phyloP scores from a whole-genome alignment of 2,113 vertebrate genomes.

The Oryzias melastigma region DNA sequence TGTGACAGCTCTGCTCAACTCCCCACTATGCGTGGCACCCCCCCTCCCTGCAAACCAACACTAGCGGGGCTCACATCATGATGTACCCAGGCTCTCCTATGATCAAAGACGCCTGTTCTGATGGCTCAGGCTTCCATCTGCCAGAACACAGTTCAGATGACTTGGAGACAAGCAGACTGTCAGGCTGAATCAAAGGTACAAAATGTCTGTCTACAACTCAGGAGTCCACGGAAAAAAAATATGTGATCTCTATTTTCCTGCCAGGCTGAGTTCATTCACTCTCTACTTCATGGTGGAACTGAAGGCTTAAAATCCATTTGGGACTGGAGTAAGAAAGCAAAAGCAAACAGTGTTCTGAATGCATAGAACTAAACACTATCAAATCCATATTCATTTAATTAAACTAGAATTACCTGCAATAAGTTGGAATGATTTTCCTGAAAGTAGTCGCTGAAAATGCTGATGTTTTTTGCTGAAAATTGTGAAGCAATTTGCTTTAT shows the following conservation, averaged over 20 bases:
- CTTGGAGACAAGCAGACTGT: slow-evolving; percentile 36
- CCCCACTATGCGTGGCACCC: background rate
- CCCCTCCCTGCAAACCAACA: slow-evolving; percentile 36
- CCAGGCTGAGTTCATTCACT: slow-evolving; percentile 20
- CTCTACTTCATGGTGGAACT: slow-evolving; percentile 7
- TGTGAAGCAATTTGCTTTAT: no score
- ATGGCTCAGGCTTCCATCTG: slow-evolving; percentile 42
- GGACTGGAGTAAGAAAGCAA: no score
- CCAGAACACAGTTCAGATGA: slow-evolving; percentile 30
- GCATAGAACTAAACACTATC: no score
- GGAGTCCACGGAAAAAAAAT: slow-evolving; percentile 30
- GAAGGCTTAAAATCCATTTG: background rate
- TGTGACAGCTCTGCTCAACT: slow-evolving; percentile 68
- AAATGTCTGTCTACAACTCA: slow-evolving; percentile 24
- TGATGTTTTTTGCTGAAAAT: no score
- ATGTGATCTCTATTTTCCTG: slow-evolving; percentile 33
- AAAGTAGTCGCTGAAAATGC: no score
- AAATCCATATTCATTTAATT: no score
- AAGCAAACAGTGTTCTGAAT: no score
- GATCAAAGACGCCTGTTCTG: slow-evolving; percentile 69
- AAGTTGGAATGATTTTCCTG: no score
- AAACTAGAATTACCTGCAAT: no score
- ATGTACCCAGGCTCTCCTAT: slow-evolving; percentile 52
- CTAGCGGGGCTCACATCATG: background rate
- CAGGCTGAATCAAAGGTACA: slow-evolving; percentile 37